phyloP scores from a whole-genome alignment of 2,113 vertebrate species.

The Peucedramus taeniatus region DNA sequence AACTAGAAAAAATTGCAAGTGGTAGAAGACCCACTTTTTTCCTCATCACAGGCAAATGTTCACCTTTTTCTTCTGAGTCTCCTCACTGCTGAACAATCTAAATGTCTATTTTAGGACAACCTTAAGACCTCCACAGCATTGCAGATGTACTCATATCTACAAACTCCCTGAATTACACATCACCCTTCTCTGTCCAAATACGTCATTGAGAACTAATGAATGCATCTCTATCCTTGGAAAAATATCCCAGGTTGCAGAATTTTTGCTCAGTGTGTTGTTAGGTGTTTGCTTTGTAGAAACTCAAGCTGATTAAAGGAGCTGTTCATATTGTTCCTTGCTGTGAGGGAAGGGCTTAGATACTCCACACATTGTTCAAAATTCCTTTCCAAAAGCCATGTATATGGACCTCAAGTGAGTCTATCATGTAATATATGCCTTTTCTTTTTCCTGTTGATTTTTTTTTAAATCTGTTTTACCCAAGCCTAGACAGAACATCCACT shows the following conservation, averaged over 20 bases:
- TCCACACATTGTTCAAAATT: not conserved
- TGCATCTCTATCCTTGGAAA: not conserved
- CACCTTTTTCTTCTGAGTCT: not conserved
- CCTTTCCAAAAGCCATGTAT: not conserved
- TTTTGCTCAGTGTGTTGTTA: not conserved
- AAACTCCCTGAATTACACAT: not conserved
- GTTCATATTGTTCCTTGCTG: not conserved
- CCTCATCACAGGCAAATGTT: not conserved
- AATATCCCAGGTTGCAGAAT: not conserved
- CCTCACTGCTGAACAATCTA: not conserved
- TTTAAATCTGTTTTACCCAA: not conserved
- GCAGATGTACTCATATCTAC: not conserved
- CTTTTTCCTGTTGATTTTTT: fast-evolving
- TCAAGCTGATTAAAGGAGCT: not conserved
- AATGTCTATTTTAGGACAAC: not conserved
- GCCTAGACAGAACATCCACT: not conserved
- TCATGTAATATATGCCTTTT: not conserved
- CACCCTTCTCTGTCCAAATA: not conserved
- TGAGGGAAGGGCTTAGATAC: not conserved
- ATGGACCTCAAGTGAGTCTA: not conserved
- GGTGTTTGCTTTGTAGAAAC: not conserved
- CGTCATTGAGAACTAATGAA: not conserved
- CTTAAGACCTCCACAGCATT: not conserved
- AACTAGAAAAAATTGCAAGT: not conserved
- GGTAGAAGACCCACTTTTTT: not conserved